These are phyloP conservation scores for Sylvilagus floridanus DNA, from an alignment of 2,797 vertebrate species.

Conservation along the genomic window DNA sequence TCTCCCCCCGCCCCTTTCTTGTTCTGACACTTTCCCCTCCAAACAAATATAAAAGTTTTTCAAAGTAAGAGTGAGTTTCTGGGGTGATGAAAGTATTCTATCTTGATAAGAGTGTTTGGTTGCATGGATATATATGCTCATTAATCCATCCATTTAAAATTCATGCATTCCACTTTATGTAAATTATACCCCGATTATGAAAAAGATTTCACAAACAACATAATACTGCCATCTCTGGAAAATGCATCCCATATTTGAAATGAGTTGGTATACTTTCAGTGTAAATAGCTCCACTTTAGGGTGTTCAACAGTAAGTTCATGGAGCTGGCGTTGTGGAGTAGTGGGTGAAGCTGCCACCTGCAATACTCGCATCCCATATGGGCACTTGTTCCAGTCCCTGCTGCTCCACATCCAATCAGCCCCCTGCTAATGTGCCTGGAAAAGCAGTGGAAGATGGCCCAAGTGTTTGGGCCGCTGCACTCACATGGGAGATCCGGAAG, in stretches of 20 bases:
- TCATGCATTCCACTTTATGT: not conserved
- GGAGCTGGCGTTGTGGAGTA: no score
- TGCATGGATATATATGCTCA: not conserved
- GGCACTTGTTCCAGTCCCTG: no score
- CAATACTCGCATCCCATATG: no score
- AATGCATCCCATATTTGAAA: not conserved
- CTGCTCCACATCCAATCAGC: no score
- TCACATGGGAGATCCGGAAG: no score
- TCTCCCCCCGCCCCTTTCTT: no score
- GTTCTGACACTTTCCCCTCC: no score
- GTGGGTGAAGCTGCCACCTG: no score
- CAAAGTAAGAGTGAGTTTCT: not conserved
- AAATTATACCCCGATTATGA: conserved; percentile 18
- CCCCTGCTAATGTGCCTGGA: no score
- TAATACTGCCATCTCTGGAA: conserved; percentile 14
- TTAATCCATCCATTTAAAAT: not conserved
- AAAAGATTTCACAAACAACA: not conserved
- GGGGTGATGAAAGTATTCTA: not conserved
- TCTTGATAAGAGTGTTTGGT: not conserved
- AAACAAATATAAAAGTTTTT: no score
- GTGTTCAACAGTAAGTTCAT: not conserved
- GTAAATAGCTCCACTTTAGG: not conserved
- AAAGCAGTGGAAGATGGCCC: no score
- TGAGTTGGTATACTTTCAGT: not conserved
- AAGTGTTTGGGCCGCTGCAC: no score